Conservation (phyloP, 2,113 vertebrate species). For the Misgurnus anguillicaudatus region DNA sequence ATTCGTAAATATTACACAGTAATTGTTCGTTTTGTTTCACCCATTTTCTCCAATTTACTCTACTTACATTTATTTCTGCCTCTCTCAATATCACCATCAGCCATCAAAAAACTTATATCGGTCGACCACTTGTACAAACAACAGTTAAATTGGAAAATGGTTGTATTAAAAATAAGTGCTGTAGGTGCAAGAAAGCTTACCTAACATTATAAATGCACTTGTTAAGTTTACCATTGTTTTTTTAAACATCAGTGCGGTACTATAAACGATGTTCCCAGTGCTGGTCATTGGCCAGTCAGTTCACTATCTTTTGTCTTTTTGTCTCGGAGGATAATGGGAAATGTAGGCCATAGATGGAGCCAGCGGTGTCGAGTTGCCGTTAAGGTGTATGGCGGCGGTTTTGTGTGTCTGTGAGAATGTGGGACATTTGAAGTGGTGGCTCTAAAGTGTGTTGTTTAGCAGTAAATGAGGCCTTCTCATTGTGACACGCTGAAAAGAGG, state of each 20-base stretch:
- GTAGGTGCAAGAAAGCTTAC: background rate
- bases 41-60: too few species aligned
- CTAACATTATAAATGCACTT: background rate
- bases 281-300: background rate
- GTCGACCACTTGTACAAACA: too few species aligned
- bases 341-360: constrained; percentile 50
- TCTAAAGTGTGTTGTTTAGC: constrained; percentile 51
- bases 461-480: constrained; percentile 50
- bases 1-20: too few species aligned
- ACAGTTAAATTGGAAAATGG: too few species aligned
- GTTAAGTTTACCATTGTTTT: background rate
- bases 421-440: constrained; percentile 54
- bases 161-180: too few species aligned
- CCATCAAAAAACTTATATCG: too few species aligned
- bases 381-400: constrained; percentile 46
- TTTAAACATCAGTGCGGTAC: background rate
- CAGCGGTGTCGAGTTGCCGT: constrained; percentile 46
- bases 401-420: constrained; percentile 45
- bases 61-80: too few species aligned
- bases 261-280: constrained; percentile 12
- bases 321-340: constrained; percentile 52
- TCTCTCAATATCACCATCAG: too few species aligned
- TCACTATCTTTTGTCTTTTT: constrained; percentile 42
- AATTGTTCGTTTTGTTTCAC: too few species aligned
- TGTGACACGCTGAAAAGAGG: constrained; percentile 51